Percentiles rank a stretch among this genome's conserved stretches.
Evolutionary conservation across 2,888 invertebrate genomes (phyloP).

Genomic region (Trileptium ribeirensis): DNA sequence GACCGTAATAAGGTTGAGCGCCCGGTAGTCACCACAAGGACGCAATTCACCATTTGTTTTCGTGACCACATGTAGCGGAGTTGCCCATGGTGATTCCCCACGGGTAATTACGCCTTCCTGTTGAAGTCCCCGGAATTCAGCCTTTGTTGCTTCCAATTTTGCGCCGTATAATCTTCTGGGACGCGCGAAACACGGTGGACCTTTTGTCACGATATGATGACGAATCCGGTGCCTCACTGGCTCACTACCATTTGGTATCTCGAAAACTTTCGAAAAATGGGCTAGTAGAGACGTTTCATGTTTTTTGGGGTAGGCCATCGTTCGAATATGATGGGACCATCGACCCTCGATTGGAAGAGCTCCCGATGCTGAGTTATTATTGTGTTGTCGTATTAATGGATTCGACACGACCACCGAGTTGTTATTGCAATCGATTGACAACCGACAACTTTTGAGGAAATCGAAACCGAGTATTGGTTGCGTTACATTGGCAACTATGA

Average conservation of each 20-base stretch:
- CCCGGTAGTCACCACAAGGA: neutral
- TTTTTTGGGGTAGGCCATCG: no score
- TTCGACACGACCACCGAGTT: neutral
- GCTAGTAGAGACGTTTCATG: no score
- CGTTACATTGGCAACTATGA: slow-evolving; percentile 1
- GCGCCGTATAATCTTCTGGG: neutral
- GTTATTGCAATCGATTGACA: neutral
- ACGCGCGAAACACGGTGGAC: neutral
- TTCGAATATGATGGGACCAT: no score
- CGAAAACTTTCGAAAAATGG: neutral
- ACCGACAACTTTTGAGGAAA: neutral
- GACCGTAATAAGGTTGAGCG: neutral
- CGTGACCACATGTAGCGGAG: neutral
- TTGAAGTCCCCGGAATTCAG: neutral
- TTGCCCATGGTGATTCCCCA: neutral
- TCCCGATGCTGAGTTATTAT: no score
- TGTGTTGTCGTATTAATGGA: no score
- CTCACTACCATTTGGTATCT: neutral
- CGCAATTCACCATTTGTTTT: neutral
- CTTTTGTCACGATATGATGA: neutral
- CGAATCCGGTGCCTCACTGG: neutral
- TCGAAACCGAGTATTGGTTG: neutral
- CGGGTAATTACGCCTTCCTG: neutral
- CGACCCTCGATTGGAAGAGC: no score
- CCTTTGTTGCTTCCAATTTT: neutral